phyloP scores from a whole-genome alignment of 2,888 invertebrate genomes.

The Elaeidobius kamerunicus region DNA sequence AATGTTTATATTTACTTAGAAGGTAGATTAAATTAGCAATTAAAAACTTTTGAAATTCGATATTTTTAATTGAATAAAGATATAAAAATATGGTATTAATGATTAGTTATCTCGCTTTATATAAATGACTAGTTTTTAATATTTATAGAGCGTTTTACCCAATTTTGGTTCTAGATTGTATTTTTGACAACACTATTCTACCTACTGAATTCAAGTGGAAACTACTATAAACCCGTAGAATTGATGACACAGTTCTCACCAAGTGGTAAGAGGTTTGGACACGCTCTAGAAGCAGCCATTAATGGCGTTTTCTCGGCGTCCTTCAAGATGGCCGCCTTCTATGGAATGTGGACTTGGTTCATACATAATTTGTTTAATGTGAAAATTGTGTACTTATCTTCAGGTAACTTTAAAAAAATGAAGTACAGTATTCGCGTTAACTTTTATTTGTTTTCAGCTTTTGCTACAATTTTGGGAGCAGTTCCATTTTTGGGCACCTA shows the following conservation, averaged over 20 bases:
- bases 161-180: constrained; percentile 79
- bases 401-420: constrained; percentile 56
- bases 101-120: too few relatives aligned
- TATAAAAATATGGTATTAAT: too few relatives aligned
- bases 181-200: constrained; percentile 97
- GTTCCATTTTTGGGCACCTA: constrained; percentile 96
- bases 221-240: constrained; percentile 90
- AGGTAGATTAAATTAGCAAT: too few relatives aligned
- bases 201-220: constrained; percentile 80
- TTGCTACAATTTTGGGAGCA: constrained; percentile 91
- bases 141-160: too few relatives aligned
- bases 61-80: too few relatives aligned
- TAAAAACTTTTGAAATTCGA: too few relatives aligned
- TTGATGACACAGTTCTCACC: constrained; percentile 79
- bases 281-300: constrained; percentile 81
- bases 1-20: too few relatives aligned
- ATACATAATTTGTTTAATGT: constrained; percentile 93
- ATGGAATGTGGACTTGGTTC: constrained; percentile 98
- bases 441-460: constrained; percentile 54
- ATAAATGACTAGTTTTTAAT: too few relatives aligned
- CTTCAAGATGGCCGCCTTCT: constrained; percentile 95
- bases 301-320: constrained; percentile 95
- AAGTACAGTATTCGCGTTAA: neutral
- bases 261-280: constrained; percentile 73
- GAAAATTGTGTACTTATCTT: constrained; percentile 93